Base-by-base conservation (phyloP, 2,888 invertebrate species). In the Microplitis deprimator region DNA sequence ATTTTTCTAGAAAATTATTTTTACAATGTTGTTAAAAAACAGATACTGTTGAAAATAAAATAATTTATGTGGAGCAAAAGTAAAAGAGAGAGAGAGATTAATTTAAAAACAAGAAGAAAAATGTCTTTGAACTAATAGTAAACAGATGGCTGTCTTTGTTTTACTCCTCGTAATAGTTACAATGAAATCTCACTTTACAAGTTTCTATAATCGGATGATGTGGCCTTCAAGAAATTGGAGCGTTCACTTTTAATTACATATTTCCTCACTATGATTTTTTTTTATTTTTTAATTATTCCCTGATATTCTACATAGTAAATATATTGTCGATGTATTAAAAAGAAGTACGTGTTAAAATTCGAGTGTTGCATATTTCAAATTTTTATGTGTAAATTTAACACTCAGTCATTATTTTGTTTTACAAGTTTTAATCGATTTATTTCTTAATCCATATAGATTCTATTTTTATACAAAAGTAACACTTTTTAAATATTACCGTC, bases 171-270 rank as follows among this genome's bases (percentile, higher is more conserved):
- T 78, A 73, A 80, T 73, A 70, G 68, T 38, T 67, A 74, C 77
- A 80, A 80, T 78, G 78, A 81, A 81, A 78, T 80, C 77, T 68
- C 41, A 79, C 79, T 79, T 73, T 50, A 67, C 62, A 74, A 75
- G 60, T 76, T 79, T 74, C 79, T 73, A 80, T 50, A 77, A 78
- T 77, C 77, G 79, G 81, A 81, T 81, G 81, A 79, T 70, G 64
- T 81, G 85, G 82, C 87, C 87, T 87, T 87, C 86, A 81, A 61
- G 70, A 79, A 87, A 87, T 85, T 84, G 81, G 83, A 85, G 85
- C 84, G 84, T 83, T 86, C 85, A 84, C 83, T 82, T 68, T 77
- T 80, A 78, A 82, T 83, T 80, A 80, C 79, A 79, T 79, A 78
- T 72, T 70, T 76, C 40, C 62, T 61, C 74, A 76, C 61, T 76